These are phyloP conservation scores for Metaphire vulgaris DNA, from an alignment of 1,140 invertebrate genomes.

Conservation along the genomic window DNA sequence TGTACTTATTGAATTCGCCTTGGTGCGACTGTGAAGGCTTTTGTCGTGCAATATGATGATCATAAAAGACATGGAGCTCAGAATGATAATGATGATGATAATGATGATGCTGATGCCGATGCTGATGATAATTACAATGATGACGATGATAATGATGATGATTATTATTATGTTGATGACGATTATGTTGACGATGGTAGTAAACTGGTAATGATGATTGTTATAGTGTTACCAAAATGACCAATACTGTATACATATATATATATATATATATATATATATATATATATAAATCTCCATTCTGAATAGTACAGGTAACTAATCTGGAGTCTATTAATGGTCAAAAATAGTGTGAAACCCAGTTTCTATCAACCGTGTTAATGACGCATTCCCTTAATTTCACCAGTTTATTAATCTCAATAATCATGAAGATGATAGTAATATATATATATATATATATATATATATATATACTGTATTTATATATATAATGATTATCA, in stretches of 20 bases:
- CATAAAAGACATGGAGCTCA: neutral
- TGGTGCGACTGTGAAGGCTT: neutral
- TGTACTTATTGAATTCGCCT: neutral
- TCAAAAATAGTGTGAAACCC: neutral
- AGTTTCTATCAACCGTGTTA: neutral
- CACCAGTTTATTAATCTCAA: neutral
- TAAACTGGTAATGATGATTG: neutral
- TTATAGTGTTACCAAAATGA: neutral
- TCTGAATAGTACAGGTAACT: neutral
- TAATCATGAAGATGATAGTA: neutral
- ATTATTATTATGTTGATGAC: neutral
- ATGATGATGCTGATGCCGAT: neutral
- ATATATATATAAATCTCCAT: too few species aligned
- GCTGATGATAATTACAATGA: neutral
- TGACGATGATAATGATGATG: neutral
- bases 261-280: too few species aligned
- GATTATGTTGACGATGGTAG: neutral
- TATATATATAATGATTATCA: neutral
- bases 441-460: neutral
- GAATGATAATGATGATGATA: neutral
- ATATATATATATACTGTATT: neutral
- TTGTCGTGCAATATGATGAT: neutral
- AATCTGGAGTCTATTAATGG: neutral
- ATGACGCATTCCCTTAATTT: neutral
- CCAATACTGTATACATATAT: too few species aligned